Conservation (phyloP, 2,113 vertebrate genomes). For the Pimephales promelas region DNA sequence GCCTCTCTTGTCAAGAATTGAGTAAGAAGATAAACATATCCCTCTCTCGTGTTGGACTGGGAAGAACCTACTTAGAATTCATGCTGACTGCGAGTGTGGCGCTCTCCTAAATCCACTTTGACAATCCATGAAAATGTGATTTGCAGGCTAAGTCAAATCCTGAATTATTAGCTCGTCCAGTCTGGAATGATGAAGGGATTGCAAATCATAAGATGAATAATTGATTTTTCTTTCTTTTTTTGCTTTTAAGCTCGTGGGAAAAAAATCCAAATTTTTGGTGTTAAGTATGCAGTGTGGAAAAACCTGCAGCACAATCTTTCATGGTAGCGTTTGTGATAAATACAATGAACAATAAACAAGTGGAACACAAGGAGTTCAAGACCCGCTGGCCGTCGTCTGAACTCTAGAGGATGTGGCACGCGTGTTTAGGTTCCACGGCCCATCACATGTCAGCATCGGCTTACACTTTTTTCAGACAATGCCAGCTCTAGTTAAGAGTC, state of each 20-base stretch:
- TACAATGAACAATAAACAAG: slow-evolving; percentile 6
- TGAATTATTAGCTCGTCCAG: slow-evolving; percentile 39
- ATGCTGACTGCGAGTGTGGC: slow-evolving; percentile 27
- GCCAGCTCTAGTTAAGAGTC: slow-evolving; percentile 29
- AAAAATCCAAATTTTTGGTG: background rate
- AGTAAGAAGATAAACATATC: slow-evolving; percentile 38
- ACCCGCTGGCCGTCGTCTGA: slow-evolving; percentile 17
- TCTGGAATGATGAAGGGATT: slow-evolving; percentile 25
- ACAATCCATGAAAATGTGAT: slow-evolving; percentile 53
- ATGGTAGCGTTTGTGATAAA: background rate
- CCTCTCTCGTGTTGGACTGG: slow-evolving; percentile 19
- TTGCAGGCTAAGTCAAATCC: slow-evolving; percentile 51
- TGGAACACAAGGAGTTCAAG: slow-evolving; percentile 29
- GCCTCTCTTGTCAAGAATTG: slow-evolving; percentile 30
- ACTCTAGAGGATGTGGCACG: slow-evolving; percentile 25
- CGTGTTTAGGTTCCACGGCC: slow-evolving; percentile 9
- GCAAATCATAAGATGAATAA: slow-evolving; percentile 42
- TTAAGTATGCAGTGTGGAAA: slow-evolving; percentile 9
- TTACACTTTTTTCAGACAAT: slow-evolving; percentile 11
- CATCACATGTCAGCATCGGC: slow-evolving; percentile 6
- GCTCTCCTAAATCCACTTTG: slow-evolving; percentile 52
- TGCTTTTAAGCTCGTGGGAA: background rate
- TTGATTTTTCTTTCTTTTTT: slow-evolving; percentile 25
- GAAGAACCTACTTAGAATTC: slow-evolving; percentile 39
- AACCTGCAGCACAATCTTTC: background rate